These are phyloP conservation scores for Heliopora coerulea DNA, from an alignment of 92 coral and sea anemone species.

Conservation along the genomic window DNA sequence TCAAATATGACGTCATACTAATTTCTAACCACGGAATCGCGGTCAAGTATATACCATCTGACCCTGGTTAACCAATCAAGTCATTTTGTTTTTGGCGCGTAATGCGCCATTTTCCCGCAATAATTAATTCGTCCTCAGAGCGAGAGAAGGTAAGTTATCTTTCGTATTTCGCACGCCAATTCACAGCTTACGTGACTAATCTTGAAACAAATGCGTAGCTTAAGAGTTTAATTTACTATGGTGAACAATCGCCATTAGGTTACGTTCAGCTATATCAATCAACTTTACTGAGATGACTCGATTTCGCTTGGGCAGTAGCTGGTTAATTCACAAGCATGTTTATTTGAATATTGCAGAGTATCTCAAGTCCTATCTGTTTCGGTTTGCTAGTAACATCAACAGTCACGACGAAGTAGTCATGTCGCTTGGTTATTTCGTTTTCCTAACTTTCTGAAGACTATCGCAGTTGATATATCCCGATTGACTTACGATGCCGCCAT, in stretches of 20 bases:
- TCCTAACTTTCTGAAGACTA: too few species aligned
- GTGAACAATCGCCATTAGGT: not conserved
- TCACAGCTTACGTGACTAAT: not conserved
- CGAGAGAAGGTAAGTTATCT: constrained; percentile 1
- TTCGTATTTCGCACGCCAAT: not conserved
- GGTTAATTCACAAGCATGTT: not conserved
- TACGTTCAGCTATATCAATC: not conserved
- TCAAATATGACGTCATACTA: not conserved
- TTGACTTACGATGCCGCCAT: too few species aligned
- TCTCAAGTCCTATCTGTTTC: too few species aligned
- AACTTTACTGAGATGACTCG: not conserved
- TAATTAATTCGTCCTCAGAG: not conserved
- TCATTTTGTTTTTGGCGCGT: constrained; percentile 20
- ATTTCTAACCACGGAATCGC: constrained; percentile 1
- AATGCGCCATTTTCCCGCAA: constrained; percentile 29
- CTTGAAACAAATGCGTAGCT: not conserved
- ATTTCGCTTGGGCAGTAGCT: not conserved
- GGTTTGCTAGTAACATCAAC: too few species aligned
- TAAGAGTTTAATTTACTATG: not conserved
- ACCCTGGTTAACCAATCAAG: not conserved
- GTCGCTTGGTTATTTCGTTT: too few species aligned
- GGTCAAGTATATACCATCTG: constrained; percentile 10
- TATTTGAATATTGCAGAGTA: too few species aligned
- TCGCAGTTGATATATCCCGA: too few species aligned
- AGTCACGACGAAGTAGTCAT: too few species aligned